Evolutionary conservation across 2,797 vertebrate species (phyloP), one percentile per base, ranked within the genome.

Genomic region (Falco peregrinus): DNA sequence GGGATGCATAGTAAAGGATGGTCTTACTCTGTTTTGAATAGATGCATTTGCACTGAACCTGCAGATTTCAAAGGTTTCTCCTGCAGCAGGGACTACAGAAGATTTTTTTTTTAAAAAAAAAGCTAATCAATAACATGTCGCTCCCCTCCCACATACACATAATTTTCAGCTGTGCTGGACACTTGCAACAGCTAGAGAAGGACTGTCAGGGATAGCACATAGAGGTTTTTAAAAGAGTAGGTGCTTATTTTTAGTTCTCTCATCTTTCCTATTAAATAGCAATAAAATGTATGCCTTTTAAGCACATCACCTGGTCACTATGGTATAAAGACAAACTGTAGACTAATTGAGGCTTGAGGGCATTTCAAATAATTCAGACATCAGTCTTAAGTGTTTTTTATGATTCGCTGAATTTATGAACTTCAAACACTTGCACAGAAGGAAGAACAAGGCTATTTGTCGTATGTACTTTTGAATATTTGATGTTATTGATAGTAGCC

Each of bases 361-460:
- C 3, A 19, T 76, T 89, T 87, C 39, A 83, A 94, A 73, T 56
- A 76, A 61, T 21, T 41, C 17, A 84, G 22, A 18, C 22, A 76
- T 60, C 61, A 50, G 11, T 33, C 9, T 61, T 64, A 45, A 53
- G 24, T 31, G 16, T 8, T 63, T 78, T 69, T 67, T 81, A 37
- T 50, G 86, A 81, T 56, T 57, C 28, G 74, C 6, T 84, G 79
- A 18, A 74, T 81, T 92, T 48, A 59, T 74, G 33, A 80, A 88
- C 56, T 89, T 85, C 41, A 84, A 76, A 87, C 17, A 59, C 6
- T 9, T 59, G 26, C 15, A 88, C 3, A 51, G 45, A 94, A 93
- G 56, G 26, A 82, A 83, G 37, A 78, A 90, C 19, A 53, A 51
- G 9, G 25, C 31, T 71, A 74, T 57, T 53, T 75, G 53, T 59